Base-by-base conservation (phyloP, 2,888 invertebrate genomes). In the Plagiodera versicolora region DNA sequence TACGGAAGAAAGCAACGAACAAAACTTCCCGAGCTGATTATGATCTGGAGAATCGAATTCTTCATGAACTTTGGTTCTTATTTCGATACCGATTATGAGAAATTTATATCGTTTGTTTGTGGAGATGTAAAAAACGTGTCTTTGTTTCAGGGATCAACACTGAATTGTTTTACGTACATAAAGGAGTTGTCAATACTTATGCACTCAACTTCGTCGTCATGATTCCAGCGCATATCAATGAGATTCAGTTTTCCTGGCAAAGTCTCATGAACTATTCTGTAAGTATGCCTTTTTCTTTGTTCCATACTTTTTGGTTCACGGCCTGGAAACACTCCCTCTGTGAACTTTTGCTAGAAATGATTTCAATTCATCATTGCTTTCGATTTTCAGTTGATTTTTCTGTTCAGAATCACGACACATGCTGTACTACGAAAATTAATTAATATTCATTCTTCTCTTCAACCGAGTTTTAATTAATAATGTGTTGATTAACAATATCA, bases 241-340 rank as follows among this genome's bases (percentile, higher is more conserved):
- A 91, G 75, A 86, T 96, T 55, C 90, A 91, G 76, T 95, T 96
- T 81, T 93, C 93, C 20, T 96, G 96, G 96, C 92, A 94, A 80
- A 94, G 92, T 78, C 85, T 94, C 65, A 86, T 89, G 46, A 89
- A 89, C 66, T 85, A 88, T 82, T 67, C 72, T 58, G 73, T 74
- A 68, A 71, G 69, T 69, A 62, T 52, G 51, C 14, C 20, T 20
- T 16, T 19, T 52, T 52, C 24, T 50, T 10, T 17, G 20, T 57
- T 49, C 20, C n/a, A 51, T 35, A 53, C 16, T 20, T 53, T 14
- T 11, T n/a, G 20, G 20, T 45, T 44, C 3, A 39, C 35, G 44
- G 14, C 1, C n/a, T n/a, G n/a, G n/a, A n/a, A 53, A 45, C 24
- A 19, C 32, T 4, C 28, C 28, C 4, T 4, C 28, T 28, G 8